These are phyloP conservation scores for Agrotis puta DNA, from an alignment of 2,888 invertebrate species.

Conservation along the genomic window DNA sequence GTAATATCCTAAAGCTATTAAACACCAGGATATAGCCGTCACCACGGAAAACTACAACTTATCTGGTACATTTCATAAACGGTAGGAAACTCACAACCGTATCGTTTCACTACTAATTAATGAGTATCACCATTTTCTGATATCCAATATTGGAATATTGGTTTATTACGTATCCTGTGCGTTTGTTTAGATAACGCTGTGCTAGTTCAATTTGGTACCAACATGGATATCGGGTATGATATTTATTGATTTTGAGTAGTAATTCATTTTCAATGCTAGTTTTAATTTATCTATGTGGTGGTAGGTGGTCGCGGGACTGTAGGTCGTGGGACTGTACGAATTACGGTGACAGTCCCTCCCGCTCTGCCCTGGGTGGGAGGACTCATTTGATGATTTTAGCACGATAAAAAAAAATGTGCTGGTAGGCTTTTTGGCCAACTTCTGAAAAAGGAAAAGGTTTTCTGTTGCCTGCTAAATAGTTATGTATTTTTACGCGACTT, in stretches of 20 bases:
- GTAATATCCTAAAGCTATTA: slow-evolving; percentile 49
- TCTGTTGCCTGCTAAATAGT: no score
- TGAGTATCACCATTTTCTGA: slow-evolving; percentile 17
- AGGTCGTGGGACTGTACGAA: no score
- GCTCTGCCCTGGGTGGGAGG: no score
- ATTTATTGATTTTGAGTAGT: neutral
- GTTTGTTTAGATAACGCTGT: neutral
- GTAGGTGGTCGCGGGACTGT: no score
- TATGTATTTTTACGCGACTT: no score
- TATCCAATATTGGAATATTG: slow-evolving; percentile 9
- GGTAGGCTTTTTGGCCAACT: no score
- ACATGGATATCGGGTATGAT: neutral
- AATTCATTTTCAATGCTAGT: neutral
- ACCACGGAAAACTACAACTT: slow-evolving; percentile 22
- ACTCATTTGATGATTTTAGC: no score
- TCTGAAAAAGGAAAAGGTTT: no score
- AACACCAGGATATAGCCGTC: slow-evolving; percentile 41
- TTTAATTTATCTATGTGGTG: neutral
- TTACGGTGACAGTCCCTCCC: no score
- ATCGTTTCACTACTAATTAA: slow-evolving; percentile 36
- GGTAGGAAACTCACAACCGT: slow-evolving; percentile 1
- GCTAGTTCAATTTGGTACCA: neutral
- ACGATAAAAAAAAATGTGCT: no score
- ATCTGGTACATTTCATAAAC: slow-evolving; percentile 28
- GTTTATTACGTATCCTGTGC: slow-evolving; percentile 22